Conservation (phyloP, 2,888 invertebrate genomes). For the Melinaea marsaeus region DNA sequence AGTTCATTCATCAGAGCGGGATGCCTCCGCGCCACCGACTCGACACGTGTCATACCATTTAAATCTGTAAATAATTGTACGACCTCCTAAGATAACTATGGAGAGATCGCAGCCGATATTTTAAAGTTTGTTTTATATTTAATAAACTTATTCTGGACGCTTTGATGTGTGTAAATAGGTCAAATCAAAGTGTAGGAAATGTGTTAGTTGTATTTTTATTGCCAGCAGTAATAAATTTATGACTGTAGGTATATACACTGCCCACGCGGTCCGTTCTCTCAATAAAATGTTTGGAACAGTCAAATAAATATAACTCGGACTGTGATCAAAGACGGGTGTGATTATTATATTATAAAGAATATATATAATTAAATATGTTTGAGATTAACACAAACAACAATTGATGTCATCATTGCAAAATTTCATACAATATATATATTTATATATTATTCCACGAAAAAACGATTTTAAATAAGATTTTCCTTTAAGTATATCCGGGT, state of each 20-base stretch:
- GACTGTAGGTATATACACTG: constrained; percentile 54
- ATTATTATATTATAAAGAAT: neutral
- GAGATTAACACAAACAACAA: too few relatives aligned
- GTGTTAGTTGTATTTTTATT: constrained; percentile 75
- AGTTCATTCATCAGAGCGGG: constrained; percentile 68
- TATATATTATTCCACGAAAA: too few relatives aligned
- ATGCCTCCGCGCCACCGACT: constrained; percentile 66
- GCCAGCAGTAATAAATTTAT: constrained; percentile 69
- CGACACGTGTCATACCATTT: constrained; percentile 32
- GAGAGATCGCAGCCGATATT: neutral
- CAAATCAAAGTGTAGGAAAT: constrained; percentile 74
- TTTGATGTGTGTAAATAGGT: constrained; percentile 75
- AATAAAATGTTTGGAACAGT: constrained; percentile 58
- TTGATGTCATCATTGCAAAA: too few relatives aligned
- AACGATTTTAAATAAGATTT: too few relatives aligned
- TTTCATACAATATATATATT: too few relatives aligned
- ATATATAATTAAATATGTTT: neutral
- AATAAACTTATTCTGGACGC: constrained; percentile 65
- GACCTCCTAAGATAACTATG: neutral
- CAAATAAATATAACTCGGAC: constrained; percentile 55
- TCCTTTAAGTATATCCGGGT: neutral
- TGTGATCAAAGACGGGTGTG: constrained; percentile 33
- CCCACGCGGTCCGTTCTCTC: constrained; percentile 59
- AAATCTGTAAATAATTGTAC: constrained; percentile 21
- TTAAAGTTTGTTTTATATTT: constrained; percentile 43